Conservation (phyloP, 2,113 vertebrate species). For the Colistium nudipinnis region DNA sequence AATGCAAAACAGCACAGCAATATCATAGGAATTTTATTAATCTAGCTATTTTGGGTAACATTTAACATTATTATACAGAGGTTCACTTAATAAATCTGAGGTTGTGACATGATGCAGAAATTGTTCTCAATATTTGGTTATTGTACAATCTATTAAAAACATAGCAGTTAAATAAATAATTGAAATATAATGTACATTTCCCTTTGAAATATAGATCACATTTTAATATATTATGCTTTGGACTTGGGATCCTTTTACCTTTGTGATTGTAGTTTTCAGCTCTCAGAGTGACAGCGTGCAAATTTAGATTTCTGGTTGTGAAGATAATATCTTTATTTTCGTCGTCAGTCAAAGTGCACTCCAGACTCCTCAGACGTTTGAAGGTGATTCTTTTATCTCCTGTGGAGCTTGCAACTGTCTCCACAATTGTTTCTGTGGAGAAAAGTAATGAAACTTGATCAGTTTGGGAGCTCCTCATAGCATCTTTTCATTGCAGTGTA, state of each 20-base stretch:
- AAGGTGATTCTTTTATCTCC: rapidly evolving
- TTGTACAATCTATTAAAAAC: too few relatives aligned
- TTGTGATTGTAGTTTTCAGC: slow-evolving; percentile 14
- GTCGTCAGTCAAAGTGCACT: slow-evolving; percentile 43
- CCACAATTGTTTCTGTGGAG: slow-evolving; percentile 16
- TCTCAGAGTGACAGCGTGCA: slow-evolving; percentile 65
- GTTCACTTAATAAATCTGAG: too few relatives aligned
- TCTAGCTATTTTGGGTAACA: too few relatives aligned
- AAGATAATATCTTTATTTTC: slow-evolving; percentile 49
- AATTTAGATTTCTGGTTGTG: rapidly evolving
- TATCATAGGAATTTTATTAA: too few relatives aligned
- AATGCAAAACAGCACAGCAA: too few relatives aligned
- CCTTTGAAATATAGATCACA: background rate
- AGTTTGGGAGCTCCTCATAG: too few relatives aligned
- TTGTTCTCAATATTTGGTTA: too few relatives aligned
- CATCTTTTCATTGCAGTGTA: background rate
- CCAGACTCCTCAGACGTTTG: background rate
- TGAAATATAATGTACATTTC: background rate
- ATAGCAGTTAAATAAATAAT: background rate
- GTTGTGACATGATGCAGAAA: too few relatives aligned
- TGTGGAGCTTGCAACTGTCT: rapidly evolving
- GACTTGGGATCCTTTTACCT: slow-evolving; percentile 44
- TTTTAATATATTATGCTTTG: background rate
- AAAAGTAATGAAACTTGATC: background rate
- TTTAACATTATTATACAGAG: too few relatives aligned